These are phyloP conservation scores for Parauchenoglanis ngamensis DNA, from an alignment of 2,797 vertebrate genomes.

Conservation along the genomic window DNA sequence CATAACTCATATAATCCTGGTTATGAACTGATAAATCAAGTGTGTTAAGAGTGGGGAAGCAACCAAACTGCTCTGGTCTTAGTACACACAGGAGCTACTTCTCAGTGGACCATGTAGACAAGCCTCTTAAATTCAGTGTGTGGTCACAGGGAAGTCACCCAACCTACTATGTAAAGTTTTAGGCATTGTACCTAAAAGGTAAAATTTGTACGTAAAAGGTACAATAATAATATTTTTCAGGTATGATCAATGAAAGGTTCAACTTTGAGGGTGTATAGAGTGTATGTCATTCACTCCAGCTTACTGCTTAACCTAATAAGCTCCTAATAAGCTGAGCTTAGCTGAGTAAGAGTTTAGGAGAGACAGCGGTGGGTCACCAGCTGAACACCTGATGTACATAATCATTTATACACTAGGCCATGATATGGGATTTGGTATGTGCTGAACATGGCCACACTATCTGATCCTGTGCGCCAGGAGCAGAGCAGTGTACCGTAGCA, in stretches of 20 bases:
- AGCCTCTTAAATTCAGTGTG: background rate
- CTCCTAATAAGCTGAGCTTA: background rate
- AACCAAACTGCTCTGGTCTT: background rate
- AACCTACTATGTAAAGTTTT: background rate
- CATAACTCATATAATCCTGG: background rate
- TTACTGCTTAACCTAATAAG: background rate
- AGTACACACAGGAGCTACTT: background rate
- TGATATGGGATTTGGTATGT: background rate
- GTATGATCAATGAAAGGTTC: background rate
- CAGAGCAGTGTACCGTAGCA: slow-evolving; percentile 58
- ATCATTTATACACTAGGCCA: background rate
- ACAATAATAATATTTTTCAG: background rate
- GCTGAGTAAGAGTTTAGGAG: background rate
- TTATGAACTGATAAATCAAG: background rate
- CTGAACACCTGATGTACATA: slow-evolving; percentile 7
- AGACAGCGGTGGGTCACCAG: background rate
- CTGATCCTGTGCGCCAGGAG: slow-evolving; percentile 53
- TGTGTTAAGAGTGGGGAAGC: background rate
- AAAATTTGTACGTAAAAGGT: background rate
- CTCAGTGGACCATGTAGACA: background rate
- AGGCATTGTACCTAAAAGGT: too few species aligned
- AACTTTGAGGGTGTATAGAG: background rate
- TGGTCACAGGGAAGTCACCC: background rate
- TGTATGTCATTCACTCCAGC: background rate
- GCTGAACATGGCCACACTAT: slow-evolving; percentile 44